These are phyloP conservation scores for Sebastolobus altivelis DNA, from an alignment of 2,797 vertebrate genomes.

Conservation along the genomic window DNA sequence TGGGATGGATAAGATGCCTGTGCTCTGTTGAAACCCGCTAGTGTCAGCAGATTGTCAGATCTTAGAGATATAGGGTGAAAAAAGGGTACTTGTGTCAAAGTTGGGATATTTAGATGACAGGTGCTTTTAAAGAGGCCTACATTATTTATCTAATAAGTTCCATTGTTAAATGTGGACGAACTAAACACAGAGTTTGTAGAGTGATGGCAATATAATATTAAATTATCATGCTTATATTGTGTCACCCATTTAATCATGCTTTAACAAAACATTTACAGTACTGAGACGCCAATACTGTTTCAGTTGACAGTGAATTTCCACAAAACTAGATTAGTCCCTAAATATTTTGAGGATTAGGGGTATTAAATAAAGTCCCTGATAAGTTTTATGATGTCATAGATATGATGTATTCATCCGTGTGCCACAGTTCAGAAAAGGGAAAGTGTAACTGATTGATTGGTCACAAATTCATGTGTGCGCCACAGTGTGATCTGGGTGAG, in stretches of 20 bases:
- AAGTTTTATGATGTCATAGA: conserved; percentile 13
- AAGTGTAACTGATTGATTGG: conserved; percentile 35
- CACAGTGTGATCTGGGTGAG: conserved; percentile 38
- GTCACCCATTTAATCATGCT: not conserved
- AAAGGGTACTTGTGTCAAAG: conserved; percentile 2
- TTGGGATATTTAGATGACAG: conserved; percentile 21
- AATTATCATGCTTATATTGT: not conserved
- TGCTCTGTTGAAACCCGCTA: conserved; percentile 41
- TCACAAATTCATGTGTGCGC: conserved; percentile 19
- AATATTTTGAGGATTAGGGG: not conserved
- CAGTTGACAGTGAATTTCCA: not conserved
- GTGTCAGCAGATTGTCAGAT: conserved; percentile 31
- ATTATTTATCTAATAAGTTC: not conserved
- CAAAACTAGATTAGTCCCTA: not conserved
- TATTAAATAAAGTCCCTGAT: conserved; percentile 2
- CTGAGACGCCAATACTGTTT: not conserved
- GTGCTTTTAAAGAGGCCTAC: not conserved
- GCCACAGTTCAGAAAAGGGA: conserved; percentile 23
- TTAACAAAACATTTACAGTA: not conserved
- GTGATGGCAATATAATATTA: not conserved
- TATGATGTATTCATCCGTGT: conserved; percentile 22
- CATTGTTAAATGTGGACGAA: not conserved
- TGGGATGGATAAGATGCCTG: conserved; percentile 30
- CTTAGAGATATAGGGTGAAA: conserved; percentile 20
- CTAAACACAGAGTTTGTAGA: not conserved